Evolutionary conservation across 2,797 vertebrate genomes (phyloP).

Genomic region (Poeciliopsis presidionis): DNA sequence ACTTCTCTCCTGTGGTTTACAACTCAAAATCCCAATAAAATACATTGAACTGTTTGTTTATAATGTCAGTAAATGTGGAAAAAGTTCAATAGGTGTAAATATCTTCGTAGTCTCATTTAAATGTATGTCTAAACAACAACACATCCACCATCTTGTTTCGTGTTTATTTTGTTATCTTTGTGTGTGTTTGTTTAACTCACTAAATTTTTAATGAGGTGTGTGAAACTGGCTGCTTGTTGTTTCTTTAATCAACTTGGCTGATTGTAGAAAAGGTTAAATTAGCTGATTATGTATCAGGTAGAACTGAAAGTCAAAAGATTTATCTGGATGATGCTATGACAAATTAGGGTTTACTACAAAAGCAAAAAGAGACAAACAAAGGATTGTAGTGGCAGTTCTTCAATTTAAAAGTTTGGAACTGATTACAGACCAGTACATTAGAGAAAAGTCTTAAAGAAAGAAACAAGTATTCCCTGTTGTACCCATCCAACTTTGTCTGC

Average conservation of each 20-base stretch:
- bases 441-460: slow-evolving; percentile 11
- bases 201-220: background rate
- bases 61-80: background rate
- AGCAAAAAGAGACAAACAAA: slow-evolving; percentile 6
- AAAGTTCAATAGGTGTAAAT: background rate
- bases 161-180: background rate
- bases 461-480: slow-evolving; percentile 13
- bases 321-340: slow-evolving; percentile 17
- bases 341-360: slow-evolving; percentile 28
- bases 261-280: slow-evolving; percentile 16
- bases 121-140: background rate
- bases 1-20: background rate
- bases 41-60: background rate
- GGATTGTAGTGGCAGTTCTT: slow-evolving; percentile 2
- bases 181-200: background rate
- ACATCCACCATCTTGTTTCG: background rate
- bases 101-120: background rate
- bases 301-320: slow-evolving; percentile 23
- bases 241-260: slow-evolving; percentile 11
- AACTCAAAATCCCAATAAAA: background rate
- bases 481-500: slow-evolving; percentile 33
- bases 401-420: slow-evolving; percentile 33
- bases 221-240: background rate
- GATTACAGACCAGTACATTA: slow-evolving; percentile 9
- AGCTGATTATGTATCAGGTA: slow-evolving; percentile 30